Evolutionary conservation across 2,113 vertebrate genomes (phyloP), one percentile per base, ranked within the genome.

Genomic region (Myodes glareolus): DNA sequence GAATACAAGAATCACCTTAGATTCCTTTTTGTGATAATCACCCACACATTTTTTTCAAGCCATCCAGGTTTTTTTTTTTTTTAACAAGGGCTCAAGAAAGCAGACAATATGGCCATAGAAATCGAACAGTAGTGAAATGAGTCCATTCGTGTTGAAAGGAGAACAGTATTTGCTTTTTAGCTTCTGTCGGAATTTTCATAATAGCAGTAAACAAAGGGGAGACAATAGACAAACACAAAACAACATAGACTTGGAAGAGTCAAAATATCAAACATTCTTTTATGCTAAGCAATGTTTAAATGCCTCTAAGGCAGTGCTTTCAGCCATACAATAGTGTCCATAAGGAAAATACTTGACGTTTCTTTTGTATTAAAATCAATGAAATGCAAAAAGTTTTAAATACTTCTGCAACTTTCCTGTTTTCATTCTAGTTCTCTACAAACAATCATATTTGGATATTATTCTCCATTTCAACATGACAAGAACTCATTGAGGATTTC

Each of bases 121-220:
- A 90, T 52, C 1, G 4, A 80, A 61, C 3, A 73, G 2, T 73
- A 0, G 2, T 29, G 81, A 97, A 75, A 70, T 87, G 72, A 88
- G 7, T 63, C 61, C 12, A 75, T 80, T 39, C 68, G 21, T 70
- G 4, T 73, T 91, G 27, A 36, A 95, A 94, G 88, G 7, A 82
- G 16, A 73, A 39, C 0, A 25, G 23, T 3, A 45, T 50, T 80
- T 4, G 5, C 92, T 94, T 96, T 76, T 7, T 85, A 80, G 36
- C 31, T 85, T 75, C n/a, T 72, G 11, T 70, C 31, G 65, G 29
- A 94, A 77, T 77, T 91, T 97, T 94, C 14, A 86, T 73, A 94
- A 87, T 13, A 67, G 3, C 16, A 50, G 17, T 91, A 55, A 25
- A 68, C 50, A 88, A 58, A 65, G 25, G 67, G 12, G 42, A 42